Evolutionary conservation across 1,140 invertebrate species (phyloP).

Genomic region (Meloidogyne exigua): DNA sequence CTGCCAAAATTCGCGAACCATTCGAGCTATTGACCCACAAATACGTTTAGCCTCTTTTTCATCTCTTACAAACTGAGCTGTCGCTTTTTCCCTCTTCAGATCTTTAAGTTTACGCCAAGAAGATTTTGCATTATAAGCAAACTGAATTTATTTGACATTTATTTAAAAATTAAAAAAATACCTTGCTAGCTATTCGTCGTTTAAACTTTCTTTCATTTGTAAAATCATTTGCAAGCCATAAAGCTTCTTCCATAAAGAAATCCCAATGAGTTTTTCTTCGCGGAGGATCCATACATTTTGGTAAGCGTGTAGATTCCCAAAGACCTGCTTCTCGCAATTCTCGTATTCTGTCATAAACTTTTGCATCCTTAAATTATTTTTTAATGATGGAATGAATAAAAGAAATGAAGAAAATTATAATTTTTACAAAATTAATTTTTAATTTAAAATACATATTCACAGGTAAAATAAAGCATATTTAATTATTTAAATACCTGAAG

Average conservation of each 20-base stretch:
- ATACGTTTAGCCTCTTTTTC: conserved; percentile 69
- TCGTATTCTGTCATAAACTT: conserved; percentile 32
- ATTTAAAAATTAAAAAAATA: conserved; percentile 55
- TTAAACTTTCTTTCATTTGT: conserved; percentile 96
- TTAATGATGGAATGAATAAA: too few species aligned
- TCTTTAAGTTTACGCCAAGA: conserved; percentile 14
- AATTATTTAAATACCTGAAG: conserved; percentile 22
- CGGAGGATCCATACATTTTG: conserved; percentile 57
- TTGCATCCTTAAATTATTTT: conserved; percentile 32
- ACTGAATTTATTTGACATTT: conserved; percentile 15
- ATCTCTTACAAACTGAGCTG: background rate
- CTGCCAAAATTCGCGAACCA: conserved; percentile 87
- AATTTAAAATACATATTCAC: too few species aligned
- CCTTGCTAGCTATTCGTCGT: conserved; percentile 86
- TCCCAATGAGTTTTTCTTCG: conserved; percentile 80
- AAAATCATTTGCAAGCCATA: conserved; percentile 95
- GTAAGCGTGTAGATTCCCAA: conserved; percentile 49
- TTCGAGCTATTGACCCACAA: conserved; percentile 84
- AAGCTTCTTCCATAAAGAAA: conserved; percentile 95
- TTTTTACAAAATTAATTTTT: too few species aligned
- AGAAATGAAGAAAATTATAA: too few species aligned
- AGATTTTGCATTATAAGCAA: conserved; percentile 28
- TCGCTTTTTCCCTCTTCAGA: conserved; percentile 4
- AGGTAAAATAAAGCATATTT: too few species aligned
- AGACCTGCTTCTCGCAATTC: conserved; percentile 51